Base-by-base conservation (phyloP, 2,797 vertebrate species). In the Centroberyx gerrardi region DNA sequence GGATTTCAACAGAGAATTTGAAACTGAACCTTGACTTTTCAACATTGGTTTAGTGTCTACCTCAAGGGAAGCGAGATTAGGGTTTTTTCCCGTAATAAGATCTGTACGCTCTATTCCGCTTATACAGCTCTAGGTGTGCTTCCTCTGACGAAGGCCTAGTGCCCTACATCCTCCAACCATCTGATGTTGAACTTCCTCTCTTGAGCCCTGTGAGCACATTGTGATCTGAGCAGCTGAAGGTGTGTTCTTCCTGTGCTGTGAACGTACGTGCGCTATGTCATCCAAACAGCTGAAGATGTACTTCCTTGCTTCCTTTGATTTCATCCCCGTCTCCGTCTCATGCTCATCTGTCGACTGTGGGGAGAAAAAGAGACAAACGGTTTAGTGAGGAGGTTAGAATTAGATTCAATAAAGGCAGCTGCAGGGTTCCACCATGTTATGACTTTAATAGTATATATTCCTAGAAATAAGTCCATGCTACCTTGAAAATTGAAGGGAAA, bases 211-310 rank as follows among this genome's bases (percentile, higher is more conserved):
- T 40, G 8, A 64, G 48, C 44, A 56, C 44, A 75, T 1, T 78
- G 65, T 71, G 52, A 42, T 81, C 33, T 6, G 13, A 69, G 46
- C 44, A 72, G 68, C 33, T 53, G 27, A 52, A 27, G 17, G 29
- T 22, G 71, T 52, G 56, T 38, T 2, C 36, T 53, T 54, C 29
- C 51, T 62, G 59, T 68, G 48, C 8, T 7, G 27, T 63, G 38
- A 76, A 98, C 98, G 90, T 95, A 99, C 98, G 6, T 99, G 97
- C 96, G 94, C 97, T 93, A 99, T 96, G 92, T 99, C 98, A 94
- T 99, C 98, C 96, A 99, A 97, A 96, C 96, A 97, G 96, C 95
- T 98, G 96, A 99, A 99, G 95, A 99, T 99, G 93, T 99, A 99
- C 96, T 99, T 99, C 86, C 98, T 96, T 82, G 98, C 98, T 95